Conservation (phyloP, 2,888 invertebrate genomes). For the Ophion ventricosus region DNA sequence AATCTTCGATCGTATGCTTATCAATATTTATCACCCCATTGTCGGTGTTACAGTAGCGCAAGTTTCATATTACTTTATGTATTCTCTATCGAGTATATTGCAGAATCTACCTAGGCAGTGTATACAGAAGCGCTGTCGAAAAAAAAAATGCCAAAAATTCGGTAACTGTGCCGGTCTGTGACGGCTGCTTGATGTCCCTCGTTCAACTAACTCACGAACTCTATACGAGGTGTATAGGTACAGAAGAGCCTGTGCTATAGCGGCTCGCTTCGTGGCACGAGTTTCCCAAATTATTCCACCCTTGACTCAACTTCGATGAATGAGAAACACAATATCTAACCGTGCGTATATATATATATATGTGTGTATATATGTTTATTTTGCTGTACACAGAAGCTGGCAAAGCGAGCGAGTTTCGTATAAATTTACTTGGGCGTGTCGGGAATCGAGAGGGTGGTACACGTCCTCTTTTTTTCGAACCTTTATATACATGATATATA, state of each 20-base stretch:
- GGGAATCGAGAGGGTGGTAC: slow-evolving; percentile 44
- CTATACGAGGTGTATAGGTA: slow-evolving; percentile 15
- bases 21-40: slow-evolving; percentile 28
- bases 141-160: slow-evolving; percentile 9
- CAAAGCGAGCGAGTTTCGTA: slow-evolving; percentile 57
- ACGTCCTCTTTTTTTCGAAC: slow-evolving; percentile 8
- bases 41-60: not conserved
- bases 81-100: slow-evolving; percentile 19
- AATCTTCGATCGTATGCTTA: slow-evolving; percentile 20
- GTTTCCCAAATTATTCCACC: slow-evolving; percentile 66
- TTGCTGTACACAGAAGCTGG: slow-evolving; percentile 23
- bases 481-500: not conserved
- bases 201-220: slow-evolving; percentile 45
- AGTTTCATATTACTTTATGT: not conserved
- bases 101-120: not conserved
- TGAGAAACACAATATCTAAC: slow-evolving; percentile 52
- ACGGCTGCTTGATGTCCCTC: not conserved
- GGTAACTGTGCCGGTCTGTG: not conserved
- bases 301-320: slow-evolving; percentile 55
- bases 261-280: slow-evolving; percentile 46
- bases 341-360: slow-evolving; percentile 17
- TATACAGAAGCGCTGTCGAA: not conserved
- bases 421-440: slow-evolving; percentile 62
- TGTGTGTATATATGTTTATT: slow-evolving; percentile 1
- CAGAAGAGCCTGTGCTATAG: slow-evolving; percentile 30